Percentiles rank a stretch among this genome's conserved stretches.
Evolutionary conservation across 2,797 vertebrate genomes (phyloP).

Genomic region (Helicolenus hilgendorfi): DNA sequence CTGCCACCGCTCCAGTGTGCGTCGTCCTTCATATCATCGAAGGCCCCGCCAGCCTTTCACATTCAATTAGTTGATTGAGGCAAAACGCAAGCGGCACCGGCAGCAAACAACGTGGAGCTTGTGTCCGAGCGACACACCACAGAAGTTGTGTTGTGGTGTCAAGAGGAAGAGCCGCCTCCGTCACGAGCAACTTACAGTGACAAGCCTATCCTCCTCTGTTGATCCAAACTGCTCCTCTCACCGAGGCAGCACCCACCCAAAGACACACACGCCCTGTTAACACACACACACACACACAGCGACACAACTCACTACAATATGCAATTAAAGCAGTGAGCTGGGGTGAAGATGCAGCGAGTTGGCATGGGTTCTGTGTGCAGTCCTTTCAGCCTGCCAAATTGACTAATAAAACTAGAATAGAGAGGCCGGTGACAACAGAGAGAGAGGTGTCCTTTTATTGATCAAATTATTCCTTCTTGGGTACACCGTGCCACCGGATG

Average conservation of each 20-base stretch:
- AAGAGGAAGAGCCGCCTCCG: conserved; percentile 74
- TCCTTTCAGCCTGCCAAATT: conserved; percentile 76
- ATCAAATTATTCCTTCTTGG: conserved; percentile 84
- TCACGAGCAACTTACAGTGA: conserved; percentile 83
- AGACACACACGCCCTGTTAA: neutral
- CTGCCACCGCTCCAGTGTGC: conserved; percentile 60
- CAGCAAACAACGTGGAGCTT: conserved; percentile 84
- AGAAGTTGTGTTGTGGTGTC: conserved; percentile 87
- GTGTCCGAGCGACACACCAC: conserved; percentile 84
- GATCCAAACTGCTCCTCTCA: conserved; percentile 67
- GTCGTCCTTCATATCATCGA: conserved; percentile 87
- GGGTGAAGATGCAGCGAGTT: conserved; percentile 56
- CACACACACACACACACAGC: conserved; percentile 20
- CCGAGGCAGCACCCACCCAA: conserved; percentile 39
- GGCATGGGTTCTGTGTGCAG: conserved; percentile 57
- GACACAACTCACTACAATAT: conserved; percentile 47
- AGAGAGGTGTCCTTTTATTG: conserved; percentile 77
- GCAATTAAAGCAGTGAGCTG: conserved; percentile 56
- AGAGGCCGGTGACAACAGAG: conserved; percentile 63
- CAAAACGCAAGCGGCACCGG: conserved; percentile 88
- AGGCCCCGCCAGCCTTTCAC: conserved; percentile 85
- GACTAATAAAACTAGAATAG: conserved; percentile 79
- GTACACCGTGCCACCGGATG: conserved; percentile 74
- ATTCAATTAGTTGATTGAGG: conserved; percentile 91
- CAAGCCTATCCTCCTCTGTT: conserved; percentile 81